These are phyloP conservation scores for Drosophila cardini DNA, from an alignment of 1,140 invertebrate species.

Conservation along the genomic window DNA sequence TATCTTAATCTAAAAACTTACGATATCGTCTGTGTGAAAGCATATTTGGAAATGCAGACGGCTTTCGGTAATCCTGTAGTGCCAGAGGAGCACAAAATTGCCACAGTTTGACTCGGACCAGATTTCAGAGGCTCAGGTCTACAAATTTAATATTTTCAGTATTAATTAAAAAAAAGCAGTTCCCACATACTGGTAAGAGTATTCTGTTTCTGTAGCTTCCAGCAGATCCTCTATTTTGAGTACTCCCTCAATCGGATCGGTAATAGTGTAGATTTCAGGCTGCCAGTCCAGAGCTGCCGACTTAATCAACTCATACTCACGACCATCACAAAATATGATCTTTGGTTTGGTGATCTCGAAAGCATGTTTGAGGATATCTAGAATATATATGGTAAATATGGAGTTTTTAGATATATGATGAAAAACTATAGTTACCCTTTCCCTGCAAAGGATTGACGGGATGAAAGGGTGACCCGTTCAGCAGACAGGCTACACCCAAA, in stretches of 20 bases:
- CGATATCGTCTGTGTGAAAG: slow-evolving; percentile 58
- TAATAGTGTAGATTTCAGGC: slow-evolving; percentile 68
- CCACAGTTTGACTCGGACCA: slow-evolving; percentile 68
- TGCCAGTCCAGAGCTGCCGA: slow-evolving; percentile 56
- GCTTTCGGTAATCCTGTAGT: slow-evolving; percentile 93
- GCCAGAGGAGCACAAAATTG: slow-evolving; percentile 87
- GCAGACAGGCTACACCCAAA: slow-evolving; percentile 66
- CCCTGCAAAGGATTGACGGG: slow-evolving; percentile 62
- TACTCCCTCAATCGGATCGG: slow-evolving; percentile 58
- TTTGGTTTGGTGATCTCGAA: slow-evolving; percentile 67
- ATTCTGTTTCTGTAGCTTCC: slow-evolving; percentile 59
- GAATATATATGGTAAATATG: neutral
- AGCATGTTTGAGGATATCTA: slow-evolving; percentile 63
- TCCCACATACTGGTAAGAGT: slow-evolving; percentile 63
- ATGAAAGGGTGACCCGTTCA: slow-evolving; percentile 74
- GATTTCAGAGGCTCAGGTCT: slow-evolving; percentile 60
- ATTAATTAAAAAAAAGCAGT: too few species aligned
- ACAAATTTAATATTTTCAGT: neutral
- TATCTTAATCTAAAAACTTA: slow-evolving; percentile 13
- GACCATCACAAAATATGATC: slow-evolving; percentile 74
- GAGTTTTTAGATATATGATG: neutral
- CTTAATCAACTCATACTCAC: slow-evolving; percentile 64
- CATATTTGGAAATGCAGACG: slow-evolving; percentile 89
- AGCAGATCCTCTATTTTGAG: slow-evolving; percentile 65
- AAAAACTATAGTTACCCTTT: slow-evolving; percentile 41